Conservation (phyloP, 2,888 invertebrate species). For the Lomographa bimaculata region DNA sequence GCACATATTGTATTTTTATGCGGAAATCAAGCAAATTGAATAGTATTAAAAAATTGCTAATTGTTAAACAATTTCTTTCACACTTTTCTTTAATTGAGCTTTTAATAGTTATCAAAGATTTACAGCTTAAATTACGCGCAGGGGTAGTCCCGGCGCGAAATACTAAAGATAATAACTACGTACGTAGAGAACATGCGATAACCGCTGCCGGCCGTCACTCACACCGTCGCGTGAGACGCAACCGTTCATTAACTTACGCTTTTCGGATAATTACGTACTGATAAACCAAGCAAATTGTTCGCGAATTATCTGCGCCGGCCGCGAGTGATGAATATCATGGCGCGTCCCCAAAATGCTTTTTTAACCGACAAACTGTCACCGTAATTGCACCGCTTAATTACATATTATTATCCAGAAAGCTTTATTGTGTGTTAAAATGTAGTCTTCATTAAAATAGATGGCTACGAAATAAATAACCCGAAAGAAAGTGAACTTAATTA, state of each 20-base stretch:
- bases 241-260: constrained; percentile 75
- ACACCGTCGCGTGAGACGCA: constrained; percentile 50
- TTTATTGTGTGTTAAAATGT: constrained; percentile 52
- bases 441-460: constrained; percentile 33
- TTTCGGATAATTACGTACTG: constrained; percentile 79
- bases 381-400: constrained; percentile 55
- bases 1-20: too few relatives aligned
- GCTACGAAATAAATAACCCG: constrained; percentile 7
- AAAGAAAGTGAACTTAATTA: constrained; percentile 24
- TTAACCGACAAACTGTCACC: constrained; percentile 53
- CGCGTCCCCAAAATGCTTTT: constrained; percentile 53
- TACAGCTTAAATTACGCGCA: too few relatives aligned
- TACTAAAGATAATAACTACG: too few relatives aligned
- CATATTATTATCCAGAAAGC: constrained; percentile 48
- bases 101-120: constrained; percentile 19
- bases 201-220: constrained; percentile 44
- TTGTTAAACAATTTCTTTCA: too few relatives aligned
- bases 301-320: constrained; percentile 66
- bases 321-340: constrained; percentile 68
- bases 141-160: too few relatives aligned
- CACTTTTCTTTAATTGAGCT: constrained; percentile 9
- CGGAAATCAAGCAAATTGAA: too few relatives aligned
- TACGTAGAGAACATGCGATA: constrained; percentile 5
- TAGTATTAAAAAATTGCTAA: too few relatives aligned
- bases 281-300: constrained; percentile 80